Conservation (phyloP, 2,888 invertebrate species). For the Chrysodeixis includens region DNA sequence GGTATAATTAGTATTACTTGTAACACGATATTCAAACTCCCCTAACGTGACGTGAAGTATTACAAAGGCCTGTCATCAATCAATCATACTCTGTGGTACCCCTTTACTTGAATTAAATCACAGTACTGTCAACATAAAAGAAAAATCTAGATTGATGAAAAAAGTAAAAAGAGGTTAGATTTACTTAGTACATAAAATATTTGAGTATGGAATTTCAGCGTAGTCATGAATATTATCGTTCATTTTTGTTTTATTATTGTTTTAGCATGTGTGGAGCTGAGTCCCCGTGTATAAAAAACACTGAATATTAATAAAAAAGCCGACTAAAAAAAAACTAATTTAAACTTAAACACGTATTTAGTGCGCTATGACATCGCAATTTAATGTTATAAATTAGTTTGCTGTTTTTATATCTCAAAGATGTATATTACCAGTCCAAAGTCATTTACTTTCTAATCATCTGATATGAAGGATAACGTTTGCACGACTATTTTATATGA, state of each 20-base stretch:
- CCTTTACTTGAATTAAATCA: constrained; percentile 2
- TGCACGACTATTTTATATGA: not conserved
- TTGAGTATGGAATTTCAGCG: no score
- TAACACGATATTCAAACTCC: constrained; percentile 3
- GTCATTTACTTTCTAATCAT: constrained; percentile 4
- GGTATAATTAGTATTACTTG: not conserved
- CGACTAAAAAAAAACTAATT: no score
- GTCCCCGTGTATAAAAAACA: no score
- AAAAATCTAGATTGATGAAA: not conserved
- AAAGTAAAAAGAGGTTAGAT: not conserved
- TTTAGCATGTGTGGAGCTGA: no score
- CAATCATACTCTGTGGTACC: not conserved
- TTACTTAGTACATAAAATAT: not conserved
- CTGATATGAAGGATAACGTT: not conserved
- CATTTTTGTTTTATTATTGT: no score
- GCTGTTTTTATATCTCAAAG: not conserved
- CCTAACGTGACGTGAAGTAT: not conserved
- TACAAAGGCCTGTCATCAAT: not conserved
- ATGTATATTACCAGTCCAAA: not conserved
- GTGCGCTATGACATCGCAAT: not conserved
- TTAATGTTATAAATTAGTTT: not conserved
- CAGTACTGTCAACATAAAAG: not conserved
- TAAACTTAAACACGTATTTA: no score
- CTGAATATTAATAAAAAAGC: no score
- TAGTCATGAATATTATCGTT: no score